Evolutionary conservation across 2,113 vertebrate species (phyloP).

Genomic region (Morone chrysops): DNA sequence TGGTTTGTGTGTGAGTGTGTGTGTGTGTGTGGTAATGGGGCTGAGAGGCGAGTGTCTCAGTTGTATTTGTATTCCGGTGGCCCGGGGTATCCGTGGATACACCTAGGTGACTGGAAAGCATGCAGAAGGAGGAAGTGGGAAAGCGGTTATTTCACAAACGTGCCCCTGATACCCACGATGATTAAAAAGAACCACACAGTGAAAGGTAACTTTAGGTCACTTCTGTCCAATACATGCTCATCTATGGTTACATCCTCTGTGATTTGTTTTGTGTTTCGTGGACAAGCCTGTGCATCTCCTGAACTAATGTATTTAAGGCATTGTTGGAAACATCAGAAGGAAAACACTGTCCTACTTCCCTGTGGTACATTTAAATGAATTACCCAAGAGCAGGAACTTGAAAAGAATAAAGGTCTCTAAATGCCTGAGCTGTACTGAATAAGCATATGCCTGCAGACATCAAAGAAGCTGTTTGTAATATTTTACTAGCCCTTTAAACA

Average conservation of each 20-base stretch:
- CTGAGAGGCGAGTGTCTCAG: conserved; percentile 72
- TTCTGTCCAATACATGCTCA: conserved; percentile 46
- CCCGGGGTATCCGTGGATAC: conserved; percentile 93
- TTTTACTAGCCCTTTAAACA: background rate
- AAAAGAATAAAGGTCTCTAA: background rate
- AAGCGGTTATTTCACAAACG: conserved; percentile 77
- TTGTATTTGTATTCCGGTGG: conserved; percentile 90
- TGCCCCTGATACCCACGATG: conserved; percentile 80
- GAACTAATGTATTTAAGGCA: background rate
- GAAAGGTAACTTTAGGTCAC: conserved; percentile 79
- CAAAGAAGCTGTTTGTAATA: background rate
- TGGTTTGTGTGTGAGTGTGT: conserved; percentile 28
- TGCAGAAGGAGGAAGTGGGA: conserved; percentile 86
- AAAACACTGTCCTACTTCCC: background rate
- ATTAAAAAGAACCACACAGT: conserved; percentile 74
- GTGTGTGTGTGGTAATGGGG: conserved; percentile 66
- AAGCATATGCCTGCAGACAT: background rate
- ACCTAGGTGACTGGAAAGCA: conserved; percentile 90
- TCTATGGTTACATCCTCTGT: conserved; percentile 13
- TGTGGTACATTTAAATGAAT: background rate
- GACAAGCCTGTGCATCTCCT: background rate
- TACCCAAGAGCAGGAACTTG: background rate
- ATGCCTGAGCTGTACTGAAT: conserved; percentile 1
- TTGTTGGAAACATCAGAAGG: background rate
- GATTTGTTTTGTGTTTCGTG: background rate